Evolutionary conservation across 2,888 invertebrate species (phyloP).

Genomic region (Disparrhopalites patrizii): DNA sequence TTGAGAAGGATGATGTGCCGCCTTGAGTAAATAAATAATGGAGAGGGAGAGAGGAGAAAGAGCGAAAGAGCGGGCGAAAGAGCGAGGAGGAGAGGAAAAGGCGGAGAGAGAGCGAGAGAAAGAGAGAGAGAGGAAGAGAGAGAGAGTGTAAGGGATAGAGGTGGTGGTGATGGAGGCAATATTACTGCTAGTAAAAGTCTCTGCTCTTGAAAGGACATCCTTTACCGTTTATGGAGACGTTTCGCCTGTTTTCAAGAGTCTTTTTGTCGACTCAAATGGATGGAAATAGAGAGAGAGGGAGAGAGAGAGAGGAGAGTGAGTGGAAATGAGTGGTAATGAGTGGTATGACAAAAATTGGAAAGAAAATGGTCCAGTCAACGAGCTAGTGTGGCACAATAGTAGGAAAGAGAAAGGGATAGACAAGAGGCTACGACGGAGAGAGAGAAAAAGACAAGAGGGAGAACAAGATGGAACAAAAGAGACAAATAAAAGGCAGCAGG

Average conservation of each 20-base stretch:
- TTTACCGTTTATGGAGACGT: slow-evolving; percentile 16
- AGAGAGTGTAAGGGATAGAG: slow-evolving; percentile 10
- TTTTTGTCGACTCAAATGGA: slow-evolving; percentile 5
- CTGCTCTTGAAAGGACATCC: slow-evolving; percentile 22
- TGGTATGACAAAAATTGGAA: too few species aligned
- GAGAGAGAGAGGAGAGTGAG: too few species aligned
- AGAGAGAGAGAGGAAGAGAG: not conserved
- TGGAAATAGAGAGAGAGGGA: too few species aligned
- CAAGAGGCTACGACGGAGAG: too few species aligned
- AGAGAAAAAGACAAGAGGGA: too few species aligned
- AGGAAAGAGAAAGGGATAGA: too few species aligned
- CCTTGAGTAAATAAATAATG: not conserved
- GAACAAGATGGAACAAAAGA: too few species aligned
- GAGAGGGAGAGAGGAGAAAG: not conserved
- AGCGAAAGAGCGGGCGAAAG: not conserved
- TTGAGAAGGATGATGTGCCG: not conserved
- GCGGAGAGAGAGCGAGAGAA: not conserved
- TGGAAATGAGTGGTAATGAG: too few species aligned
- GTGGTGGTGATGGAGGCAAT: not conserved
- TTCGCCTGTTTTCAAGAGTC: slow-evolving; percentile 14
- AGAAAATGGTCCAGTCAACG: too few species aligned
- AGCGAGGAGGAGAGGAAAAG: slow-evolving; percentile 16
- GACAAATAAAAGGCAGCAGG: too few species aligned
- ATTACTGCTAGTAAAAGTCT: slow-evolving; percentile 5
- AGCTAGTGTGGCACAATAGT: too few species aligned